phyloP scores from a whole-genome alignment of 2,113 vertebrate species.

The Saccopteryx leptura region DNA sequence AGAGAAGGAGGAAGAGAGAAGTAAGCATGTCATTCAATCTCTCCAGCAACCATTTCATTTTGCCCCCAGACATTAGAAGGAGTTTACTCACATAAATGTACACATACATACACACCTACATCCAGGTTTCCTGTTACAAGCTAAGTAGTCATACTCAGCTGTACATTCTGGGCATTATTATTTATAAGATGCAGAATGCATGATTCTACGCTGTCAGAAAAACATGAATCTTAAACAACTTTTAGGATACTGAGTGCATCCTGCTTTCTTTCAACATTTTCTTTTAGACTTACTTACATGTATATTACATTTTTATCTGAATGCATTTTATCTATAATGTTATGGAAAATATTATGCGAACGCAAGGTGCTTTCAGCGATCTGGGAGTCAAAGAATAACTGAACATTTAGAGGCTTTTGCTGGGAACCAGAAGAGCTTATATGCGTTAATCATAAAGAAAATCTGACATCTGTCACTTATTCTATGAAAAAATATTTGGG shows the following conservation, averaged over 20 bases:
- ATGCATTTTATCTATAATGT: conserved; percentile 3
- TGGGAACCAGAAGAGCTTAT: not conserved
- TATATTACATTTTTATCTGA: conserved; percentile 50
- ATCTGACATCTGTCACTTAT: not conserved
- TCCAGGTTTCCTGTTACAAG: not conserved
- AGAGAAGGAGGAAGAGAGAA: not conserved
- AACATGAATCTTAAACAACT: conserved; percentile 12
- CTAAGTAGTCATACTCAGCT: conserved; percentile 30
- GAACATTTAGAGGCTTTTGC: not conserved
- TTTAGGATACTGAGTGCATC: accelerated
- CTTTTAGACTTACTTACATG: not conserved
- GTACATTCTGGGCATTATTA: conserved; percentile 44
- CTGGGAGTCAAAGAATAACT: not conserved
- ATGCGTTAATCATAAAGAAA: not conserved
- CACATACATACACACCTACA: not conserved
- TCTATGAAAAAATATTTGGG: conserved; percentile 28
- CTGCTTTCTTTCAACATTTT: conserved; percentile 20
- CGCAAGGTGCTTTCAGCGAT: not conserved
- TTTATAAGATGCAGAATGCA: conserved; percentile 52
- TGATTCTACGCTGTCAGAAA: not conserved
- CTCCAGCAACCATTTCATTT: not conserved
- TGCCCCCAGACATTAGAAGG: conserved; percentile 6
- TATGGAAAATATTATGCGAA: not conserved
- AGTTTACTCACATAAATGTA: conserved; percentile 22
- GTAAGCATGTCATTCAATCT: not conserved